phyloP scores from a whole-genome alignment of 2,888 invertebrate genomes.

The Notodonta dromedarius region DNA sequence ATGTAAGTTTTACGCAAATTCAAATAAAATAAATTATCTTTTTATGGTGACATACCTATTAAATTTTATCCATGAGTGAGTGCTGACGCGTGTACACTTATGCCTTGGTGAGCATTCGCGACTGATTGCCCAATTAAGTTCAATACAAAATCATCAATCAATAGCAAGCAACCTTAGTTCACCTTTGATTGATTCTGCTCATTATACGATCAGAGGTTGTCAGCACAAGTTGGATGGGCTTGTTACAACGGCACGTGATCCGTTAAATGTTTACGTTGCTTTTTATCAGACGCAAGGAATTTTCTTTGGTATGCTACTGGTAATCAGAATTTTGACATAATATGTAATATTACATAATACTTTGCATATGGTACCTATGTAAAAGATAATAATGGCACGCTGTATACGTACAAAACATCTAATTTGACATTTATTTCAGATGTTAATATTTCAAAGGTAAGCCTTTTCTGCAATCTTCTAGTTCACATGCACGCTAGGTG shows the following conservation, averaged over 20 bases:
- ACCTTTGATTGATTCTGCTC: slow-evolving; percentile 4
- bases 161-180: slow-evolving; percentile 6
- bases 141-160: slow-evolving; percentile 3
- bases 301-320: too few relatives aligned
- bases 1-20: too few relatives aligned
- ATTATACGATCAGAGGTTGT: not conserved
- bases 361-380: too few relatives aligned
- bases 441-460: too few relatives aligned
- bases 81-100: not conserved
- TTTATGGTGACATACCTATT: not conserved
- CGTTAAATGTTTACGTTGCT: not conserved
- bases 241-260: not conserved
- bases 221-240: not conserved
- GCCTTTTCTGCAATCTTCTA: too few relatives aligned
- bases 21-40: not conserved
- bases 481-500: too few relatives aligned
- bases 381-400: too few relatives aligned
- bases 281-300: not conserved
- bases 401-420: too few relatives aligned
- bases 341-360: too few relatives aligned
- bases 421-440: too few relatives aligned
- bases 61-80: not conserved
- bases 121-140: slow-evolving; percentile 6
- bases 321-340: too few relatives aligned
- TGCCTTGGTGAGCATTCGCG: not conserved